Percentiles rank a stretch among this genome's conserved stretches.
Conservation (phyloP, 2,888 invertebrate species). For the Branchellion lobata region DNA sequence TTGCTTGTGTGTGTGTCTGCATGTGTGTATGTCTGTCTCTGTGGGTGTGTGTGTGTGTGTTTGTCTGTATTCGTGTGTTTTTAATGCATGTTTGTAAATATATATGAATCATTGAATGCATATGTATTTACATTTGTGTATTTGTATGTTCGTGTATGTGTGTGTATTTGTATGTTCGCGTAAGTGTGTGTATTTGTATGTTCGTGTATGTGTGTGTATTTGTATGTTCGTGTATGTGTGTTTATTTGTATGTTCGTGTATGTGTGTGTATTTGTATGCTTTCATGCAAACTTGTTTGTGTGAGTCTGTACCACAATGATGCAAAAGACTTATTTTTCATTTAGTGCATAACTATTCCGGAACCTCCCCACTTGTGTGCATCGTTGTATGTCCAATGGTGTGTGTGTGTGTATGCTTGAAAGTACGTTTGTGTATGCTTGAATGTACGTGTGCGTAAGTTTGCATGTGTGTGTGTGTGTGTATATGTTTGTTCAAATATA, state of each 20-base stretch:
- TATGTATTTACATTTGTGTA: neutral
- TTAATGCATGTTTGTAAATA: constrained; percentile 8
- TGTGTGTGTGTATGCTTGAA: neutral
- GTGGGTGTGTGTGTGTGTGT: neutral
- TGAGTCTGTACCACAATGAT: neutral
- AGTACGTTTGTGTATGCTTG: neutral
- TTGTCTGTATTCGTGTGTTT: constrained; percentile 24
- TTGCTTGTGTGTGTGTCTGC: neutral
- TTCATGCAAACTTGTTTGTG: neutral
- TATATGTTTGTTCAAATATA: too few species aligned
- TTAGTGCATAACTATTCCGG: too few species aligned
- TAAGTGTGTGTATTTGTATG: neutral
- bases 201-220: neutral
- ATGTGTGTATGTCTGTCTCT: neutral
- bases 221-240: neutral
- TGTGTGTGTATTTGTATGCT: neutral
- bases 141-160: constrained; percentile 19
- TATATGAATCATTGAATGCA: constrained; percentile 5
- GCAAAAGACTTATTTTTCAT: too few species aligned
- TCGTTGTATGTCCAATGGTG: neutral
- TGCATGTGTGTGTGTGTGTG: neutral
- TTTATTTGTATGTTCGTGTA: neutral
- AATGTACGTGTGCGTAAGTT: neutral
- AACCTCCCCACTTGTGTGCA: too few species aligned
- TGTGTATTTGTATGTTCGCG: constrained; percentile 17